These are phyloP conservation scores for Agrilus cyanescens DNA, from an alignment of 2,888 invertebrate species.

Conservation along the genomic window DNA sequence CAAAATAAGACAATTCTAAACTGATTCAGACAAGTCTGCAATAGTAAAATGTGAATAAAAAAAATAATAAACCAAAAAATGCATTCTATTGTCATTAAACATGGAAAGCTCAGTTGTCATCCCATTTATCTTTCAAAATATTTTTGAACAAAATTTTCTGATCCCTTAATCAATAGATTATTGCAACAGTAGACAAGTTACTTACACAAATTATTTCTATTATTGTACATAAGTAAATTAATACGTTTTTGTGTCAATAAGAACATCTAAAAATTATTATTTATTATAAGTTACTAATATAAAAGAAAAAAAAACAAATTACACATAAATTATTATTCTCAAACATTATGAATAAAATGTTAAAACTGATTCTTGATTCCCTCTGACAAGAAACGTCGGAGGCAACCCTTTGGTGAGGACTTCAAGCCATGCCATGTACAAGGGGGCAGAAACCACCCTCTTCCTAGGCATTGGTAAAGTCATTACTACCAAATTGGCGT, in stretches of 20 bases:
- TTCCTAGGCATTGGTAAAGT: constrained; percentile 92
- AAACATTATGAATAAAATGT: constrained; percentile 71
- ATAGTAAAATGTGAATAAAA: too few relatives aligned
- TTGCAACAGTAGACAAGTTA: too few relatives aligned
- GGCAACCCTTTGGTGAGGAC: constrained; percentile 76
- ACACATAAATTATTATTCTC: not conserved
- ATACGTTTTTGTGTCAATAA: not conserved
- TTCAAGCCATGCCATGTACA: constrained; percentile 88
- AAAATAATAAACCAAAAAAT: too few relatives aligned
- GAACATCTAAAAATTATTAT: not conserved
- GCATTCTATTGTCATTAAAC: too few relatives aligned
- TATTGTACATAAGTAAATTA: too few relatives aligned
- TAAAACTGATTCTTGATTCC: constrained; percentile 79
- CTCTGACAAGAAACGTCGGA: constrained; percentile 76
- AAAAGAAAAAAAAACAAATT: not conserved
- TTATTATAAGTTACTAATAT: not conserved
- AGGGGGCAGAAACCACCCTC: constrained; percentile 71
- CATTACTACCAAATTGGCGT: constrained; percentile 82
- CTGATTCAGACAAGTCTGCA: too few relatives aligned
- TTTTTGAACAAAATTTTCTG: too few relatives aligned
- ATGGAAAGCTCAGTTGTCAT: too few relatives aligned
- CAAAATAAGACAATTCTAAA: too few relatives aligned
- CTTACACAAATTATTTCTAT: too few relatives aligned
- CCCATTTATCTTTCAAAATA: too few relatives aligned
- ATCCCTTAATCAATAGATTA: too few relatives aligned